Evolutionary conservation across 2,888 invertebrate genomes (phyloP).

Genomic region (Ophion ventricosus): DNA sequence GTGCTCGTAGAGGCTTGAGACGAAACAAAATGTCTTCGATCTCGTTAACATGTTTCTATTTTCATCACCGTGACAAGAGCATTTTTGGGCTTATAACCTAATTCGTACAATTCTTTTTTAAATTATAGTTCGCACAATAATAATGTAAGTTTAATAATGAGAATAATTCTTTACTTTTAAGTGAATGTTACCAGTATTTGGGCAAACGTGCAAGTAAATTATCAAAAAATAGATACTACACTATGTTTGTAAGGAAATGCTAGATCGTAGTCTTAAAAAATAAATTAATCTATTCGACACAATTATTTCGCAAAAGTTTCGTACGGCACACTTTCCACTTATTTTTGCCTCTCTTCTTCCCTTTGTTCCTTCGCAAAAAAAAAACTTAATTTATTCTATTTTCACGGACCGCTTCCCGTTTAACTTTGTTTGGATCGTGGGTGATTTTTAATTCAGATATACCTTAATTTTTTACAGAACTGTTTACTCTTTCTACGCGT

Average conservation of each 20-base stretch:
- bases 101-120: conserved; percentile 20
- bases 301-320: conserved; percentile 45
- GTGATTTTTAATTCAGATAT: not conserved
- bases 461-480: not conserved
- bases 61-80: conserved; percentile 8
- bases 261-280: conserved; percentile 50
- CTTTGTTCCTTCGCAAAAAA: conserved; percentile 1
- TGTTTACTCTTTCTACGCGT: not conserved
- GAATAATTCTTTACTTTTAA: conserved; percentile 38
- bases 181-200: conserved; percentile 60
- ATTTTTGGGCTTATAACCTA: conserved; percentile 11
- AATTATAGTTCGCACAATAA: conserved; percentile 22
- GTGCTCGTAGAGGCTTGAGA: conserved; percentile 12
- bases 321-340: conserved; percentile 22
- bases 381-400: not conserved
- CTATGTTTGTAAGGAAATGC: conserved; percentile 47
- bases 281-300: conserved; percentile 56
- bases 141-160: conserved; percentile 1
- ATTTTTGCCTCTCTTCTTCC: not conserved
- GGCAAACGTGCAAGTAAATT: conserved; percentile 48
- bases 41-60: not conserved
- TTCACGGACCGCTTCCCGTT: conserved; percentile 12
- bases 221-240: conserved; percentile 43
- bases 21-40: conserved; percentile 2
- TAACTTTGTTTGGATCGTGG: conserved; percentile 35